Evolutionary conservation across 2,888 invertebrate genomes (phyloP).

Genomic region (Apodemia duryi): DNA sequence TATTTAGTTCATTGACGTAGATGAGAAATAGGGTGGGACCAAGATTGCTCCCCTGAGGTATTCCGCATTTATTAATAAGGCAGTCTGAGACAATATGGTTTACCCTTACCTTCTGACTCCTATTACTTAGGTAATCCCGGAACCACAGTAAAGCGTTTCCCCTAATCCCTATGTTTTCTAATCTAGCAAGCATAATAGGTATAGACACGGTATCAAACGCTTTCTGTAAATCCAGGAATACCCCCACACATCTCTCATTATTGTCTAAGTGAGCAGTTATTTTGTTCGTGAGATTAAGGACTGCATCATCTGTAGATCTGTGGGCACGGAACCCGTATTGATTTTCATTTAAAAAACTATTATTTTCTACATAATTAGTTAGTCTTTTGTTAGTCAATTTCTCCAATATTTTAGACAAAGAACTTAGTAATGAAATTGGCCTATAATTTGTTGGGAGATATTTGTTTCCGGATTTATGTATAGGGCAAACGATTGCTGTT

Average conservation of each 20-base stretch:
- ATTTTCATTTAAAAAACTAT: neutral
- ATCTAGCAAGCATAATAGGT: slow-evolving; percentile 10
- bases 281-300: slow-evolving; percentile 3
- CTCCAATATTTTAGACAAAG: slow-evolving; percentile 19
- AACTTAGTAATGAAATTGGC: no score
- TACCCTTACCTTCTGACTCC: neutral
- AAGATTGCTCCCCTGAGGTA: neutral
- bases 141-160: slow-evolving; percentile 14
- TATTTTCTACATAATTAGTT: slow-evolving; percentile 11
- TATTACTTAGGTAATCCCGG: slow-evolving; percentile 1
- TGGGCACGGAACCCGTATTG: neutral
- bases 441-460: neutral
- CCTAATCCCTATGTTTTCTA: slow-evolving; percentile 12
- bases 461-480: slow-evolving; percentile 6
- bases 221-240: no score
- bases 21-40: neutral
- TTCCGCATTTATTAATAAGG: neutral
- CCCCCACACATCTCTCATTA: slow-evolving; percentile 10
- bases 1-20: neutral
- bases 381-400: slow-evolving; percentile 14
- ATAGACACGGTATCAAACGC: no score
- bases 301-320: slow-evolving; percentile 18
- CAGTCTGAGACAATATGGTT: neutral
- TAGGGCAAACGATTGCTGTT: slow-evolving; percentile 14
- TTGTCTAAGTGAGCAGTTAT: slow-evolving; percentile 4